Base-by-base conservation (phyloP, 2,113 vertebrate species). In the Corapipo altera region DNA sequence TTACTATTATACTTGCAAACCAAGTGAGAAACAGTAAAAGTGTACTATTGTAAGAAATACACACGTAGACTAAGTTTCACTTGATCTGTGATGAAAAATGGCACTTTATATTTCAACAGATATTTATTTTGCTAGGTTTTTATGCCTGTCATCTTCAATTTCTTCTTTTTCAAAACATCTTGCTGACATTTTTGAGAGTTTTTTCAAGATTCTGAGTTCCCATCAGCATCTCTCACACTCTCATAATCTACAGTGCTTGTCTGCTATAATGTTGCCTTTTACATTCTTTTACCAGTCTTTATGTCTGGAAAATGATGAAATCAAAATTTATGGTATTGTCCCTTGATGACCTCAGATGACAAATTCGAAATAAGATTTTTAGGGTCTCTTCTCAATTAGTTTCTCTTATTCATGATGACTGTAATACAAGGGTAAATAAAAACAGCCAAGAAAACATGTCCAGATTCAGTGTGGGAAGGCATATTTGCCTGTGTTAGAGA, bases 31-130 rank as follows among this genome's bases (percentile, higher is more conserved):
- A 57, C 24, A 54, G 52, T 69, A 59, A 24, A 85, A 79, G 39
- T 37, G 78, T 46, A 24, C 54, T 73, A 51, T 39, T 79, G 62
- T 77, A 57, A 91, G 77, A 94, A 90, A 93, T 91, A 67, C 59
- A 90, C 22, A 12, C 52, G 59, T 84, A 88, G 85, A 69, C 57
- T 61, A 82, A 92, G 51, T 44, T 82, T 86, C 30, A 13, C 28
- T 91, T 95, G 89, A 82, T 94, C 44, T 72, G 70, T 94, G 73
- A 88, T 85, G 66, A 79, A 87, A 89, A 89, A 91, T 58, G 37
- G 20, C 82, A 93, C 20, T 64, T 88, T 64, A 10, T 90, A 75
- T 74, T 94, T 88, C 75, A 78, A 76, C 54, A 90, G 30, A 65
- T 90, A 67, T 81, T 91, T 77, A 64, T 90, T 91, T 93, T 86